Evolutionary conservation across 2,888 invertebrate species (phyloP), one percentile per base, ranked within the genome.

Genomic region (Trachelus iudaicus): DNA sequence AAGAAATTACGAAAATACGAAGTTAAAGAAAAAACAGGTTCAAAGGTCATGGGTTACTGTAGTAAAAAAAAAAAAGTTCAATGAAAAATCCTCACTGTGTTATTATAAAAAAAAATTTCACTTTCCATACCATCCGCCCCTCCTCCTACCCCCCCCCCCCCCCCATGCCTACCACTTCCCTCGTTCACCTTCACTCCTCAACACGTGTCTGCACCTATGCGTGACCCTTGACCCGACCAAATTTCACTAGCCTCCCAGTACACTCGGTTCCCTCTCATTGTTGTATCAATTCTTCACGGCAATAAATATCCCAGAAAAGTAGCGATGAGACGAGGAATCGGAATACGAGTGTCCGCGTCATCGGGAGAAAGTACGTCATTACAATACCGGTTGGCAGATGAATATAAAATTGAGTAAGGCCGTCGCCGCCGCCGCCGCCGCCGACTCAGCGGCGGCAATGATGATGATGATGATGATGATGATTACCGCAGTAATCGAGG

Each of bases 341-440:
- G 71, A 71, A 56, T 31, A 30, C 3, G 15, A 11, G 12, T 15
- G 30, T 31, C 4, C 71, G 71, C 71, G 71, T 33, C 33, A 71
- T 71, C 71, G 71, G 84, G 87, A 85, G 87, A 87, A 87, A 87
- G 87, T 87, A 84, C 85, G 83, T 85, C 84, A 87, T 87, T 85
- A 87, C 83, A 83, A 85, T 81, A 83, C 83, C 81, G 83, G 81
- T 82, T 82, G 82, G 82, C 83, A 85, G 84, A 84, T 84, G 85
- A 85, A 84, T 83, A 82, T 85, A 83, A 86, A 86, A 87, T 87
- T 85, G 83, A 23, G 40, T 56, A 56, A 56, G 40, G 40, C 40
- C 9, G 37, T 1, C 37, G 13, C 37, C 9, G 37, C 3, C 37
- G 13, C 37, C 13, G 31, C 31, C 31, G 37, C 37, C 37, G 15